A percentile compares a stretch with the other conserved stretches of the same genome.
Conservation (phyloP, 2,797 vertebrate species). For the Rhabdophis nuchalis region DNA sequence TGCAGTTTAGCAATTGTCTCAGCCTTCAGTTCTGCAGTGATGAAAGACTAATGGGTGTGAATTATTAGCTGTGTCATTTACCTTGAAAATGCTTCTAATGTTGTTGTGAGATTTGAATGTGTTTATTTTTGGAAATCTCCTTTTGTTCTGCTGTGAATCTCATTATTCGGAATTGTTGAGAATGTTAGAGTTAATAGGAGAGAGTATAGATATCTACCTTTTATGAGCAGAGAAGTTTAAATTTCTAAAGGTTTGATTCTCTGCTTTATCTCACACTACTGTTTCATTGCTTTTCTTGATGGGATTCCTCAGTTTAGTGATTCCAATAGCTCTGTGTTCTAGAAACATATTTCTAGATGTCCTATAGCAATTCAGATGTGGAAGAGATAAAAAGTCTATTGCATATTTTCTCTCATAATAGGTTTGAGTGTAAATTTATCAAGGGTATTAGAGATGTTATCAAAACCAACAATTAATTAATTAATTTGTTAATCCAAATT, state of each 20-base stretch:
- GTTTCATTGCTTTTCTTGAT: not conserved
- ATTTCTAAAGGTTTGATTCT: not conserved
- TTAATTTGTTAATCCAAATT: not conserved
- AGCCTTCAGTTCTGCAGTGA: slow-evolving; percentile 59
- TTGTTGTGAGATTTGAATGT: slow-evolving; percentile 52
- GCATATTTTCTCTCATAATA: not conserved
- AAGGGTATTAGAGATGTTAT: not conserved
- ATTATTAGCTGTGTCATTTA: slow-evolving; percentile 54
- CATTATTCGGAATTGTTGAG: slow-evolving; percentile 1
- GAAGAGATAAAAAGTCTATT: not conserved
- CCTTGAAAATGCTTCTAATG: slow-evolving; percentile 47
- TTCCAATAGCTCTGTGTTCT: not conserved
- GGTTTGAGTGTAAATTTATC: not conserved
- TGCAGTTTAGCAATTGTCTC: slow-evolving; percentile 60
- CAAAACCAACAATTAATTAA: not conserved
- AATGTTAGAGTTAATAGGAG: not conserved
- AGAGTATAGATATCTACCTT: not conserved
- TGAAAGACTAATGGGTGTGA: slow-evolving; percentile 57
- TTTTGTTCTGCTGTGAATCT: slow-evolving; percentile 6
- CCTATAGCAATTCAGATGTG: not conserved
- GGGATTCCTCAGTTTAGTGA: not conserved
- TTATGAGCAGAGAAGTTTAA: not conserved
- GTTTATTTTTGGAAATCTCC: slow-evolving; percentile 34
- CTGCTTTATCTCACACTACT: not conserved
- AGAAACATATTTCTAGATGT: not conserved